These are phyloP conservation scores for Parnassius mnemosyne DNA, from an alignment of 2,888 invertebrate genomes.

Conservation along the genomic window DNA sequence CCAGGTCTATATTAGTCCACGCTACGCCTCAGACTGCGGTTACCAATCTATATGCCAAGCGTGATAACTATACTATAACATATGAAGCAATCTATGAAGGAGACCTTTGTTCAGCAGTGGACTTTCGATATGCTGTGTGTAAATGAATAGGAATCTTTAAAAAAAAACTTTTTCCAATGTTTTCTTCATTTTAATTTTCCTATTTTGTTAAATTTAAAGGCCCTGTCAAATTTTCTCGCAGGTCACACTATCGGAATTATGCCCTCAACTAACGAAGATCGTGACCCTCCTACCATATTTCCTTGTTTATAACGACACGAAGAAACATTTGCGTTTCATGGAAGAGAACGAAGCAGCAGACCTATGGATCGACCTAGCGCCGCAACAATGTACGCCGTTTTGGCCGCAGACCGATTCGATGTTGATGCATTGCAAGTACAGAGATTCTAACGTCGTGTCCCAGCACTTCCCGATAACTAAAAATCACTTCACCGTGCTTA, in stretches of 20 bases:
- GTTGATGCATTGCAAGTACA: conserved; percentile 89
- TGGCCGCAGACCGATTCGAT: conserved; percentile 92
- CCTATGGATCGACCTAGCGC: conserved; percentile 88
- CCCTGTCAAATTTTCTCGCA: conserved; percentile 36
- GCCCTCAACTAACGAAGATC: conserved; percentile 88
- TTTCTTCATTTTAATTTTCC: too few relatives aligned
- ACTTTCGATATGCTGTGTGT: too few relatives aligned
- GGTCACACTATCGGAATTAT: conserved; percentile 85
- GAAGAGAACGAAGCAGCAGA: conserved; percentile 92
- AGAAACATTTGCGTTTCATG: conserved; percentile 85
- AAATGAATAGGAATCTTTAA: too few relatives aligned
- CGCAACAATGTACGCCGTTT: conserved; percentile 86
- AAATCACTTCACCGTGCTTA: conserved; percentile 85
- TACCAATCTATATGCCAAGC: too few relatives aligned
- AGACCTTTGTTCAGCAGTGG: too few relatives aligned
- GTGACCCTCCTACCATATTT: conserved; percentile 90
- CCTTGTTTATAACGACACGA: conserved; percentile 86
- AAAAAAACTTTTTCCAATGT: too few relatives aligned
- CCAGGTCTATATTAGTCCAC: too few relatives aligned
- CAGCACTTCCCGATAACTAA: conserved; percentile 88
- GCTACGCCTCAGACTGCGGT: too few relatives aligned
- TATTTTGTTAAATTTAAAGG: background rate
- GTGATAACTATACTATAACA: too few relatives aligned
- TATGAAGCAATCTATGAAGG: too few relatives aligned
- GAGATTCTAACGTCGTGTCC: conserved; percentile 87